phyloP scores from a whole-genome alignment of 2,113 vertebrate genomes.

The Rynchops niger region DNA sequence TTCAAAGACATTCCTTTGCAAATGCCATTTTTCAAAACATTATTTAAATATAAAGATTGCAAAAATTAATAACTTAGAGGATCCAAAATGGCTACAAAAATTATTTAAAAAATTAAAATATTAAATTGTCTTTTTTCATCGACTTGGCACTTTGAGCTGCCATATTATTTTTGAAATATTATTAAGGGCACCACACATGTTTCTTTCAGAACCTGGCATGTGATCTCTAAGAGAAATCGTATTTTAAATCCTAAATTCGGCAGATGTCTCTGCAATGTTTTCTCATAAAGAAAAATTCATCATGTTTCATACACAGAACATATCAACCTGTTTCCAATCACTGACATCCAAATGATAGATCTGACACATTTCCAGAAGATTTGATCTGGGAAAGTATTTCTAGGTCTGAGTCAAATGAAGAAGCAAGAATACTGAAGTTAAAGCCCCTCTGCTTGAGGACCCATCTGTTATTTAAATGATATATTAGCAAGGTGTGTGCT shows the following conservation, averaged over 20 bases:
- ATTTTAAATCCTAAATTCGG: background rate
- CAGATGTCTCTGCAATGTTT: background rate
- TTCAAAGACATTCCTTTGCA: background rate
- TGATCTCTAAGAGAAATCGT: background rate
- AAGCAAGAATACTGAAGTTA: background rate
- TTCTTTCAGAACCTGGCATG: background rate
- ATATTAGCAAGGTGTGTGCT: background rate
- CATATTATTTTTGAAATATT: background rate
- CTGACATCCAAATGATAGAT: background rate
- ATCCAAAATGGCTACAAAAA: background rate
- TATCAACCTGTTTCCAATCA: background rate
- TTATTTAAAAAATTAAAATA: background rate
- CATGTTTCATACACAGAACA: background rate
- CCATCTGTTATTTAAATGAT: background rate
- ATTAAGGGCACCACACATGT: background rate
- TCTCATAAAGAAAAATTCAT: background rate
- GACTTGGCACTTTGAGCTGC: background rate
- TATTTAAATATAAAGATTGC: background rate
- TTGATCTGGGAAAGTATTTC: background rate
- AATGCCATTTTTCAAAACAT: background rate
- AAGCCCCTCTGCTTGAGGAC: background rate
- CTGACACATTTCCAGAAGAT: background rate
- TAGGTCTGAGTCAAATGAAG: background rate
- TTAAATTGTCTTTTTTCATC: background rate
- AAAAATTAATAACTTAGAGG: background rate